phyloP scores from a whole-genome alignment of 1,140 invertebrate genomes.

The Papilio dardanus region DNA sequence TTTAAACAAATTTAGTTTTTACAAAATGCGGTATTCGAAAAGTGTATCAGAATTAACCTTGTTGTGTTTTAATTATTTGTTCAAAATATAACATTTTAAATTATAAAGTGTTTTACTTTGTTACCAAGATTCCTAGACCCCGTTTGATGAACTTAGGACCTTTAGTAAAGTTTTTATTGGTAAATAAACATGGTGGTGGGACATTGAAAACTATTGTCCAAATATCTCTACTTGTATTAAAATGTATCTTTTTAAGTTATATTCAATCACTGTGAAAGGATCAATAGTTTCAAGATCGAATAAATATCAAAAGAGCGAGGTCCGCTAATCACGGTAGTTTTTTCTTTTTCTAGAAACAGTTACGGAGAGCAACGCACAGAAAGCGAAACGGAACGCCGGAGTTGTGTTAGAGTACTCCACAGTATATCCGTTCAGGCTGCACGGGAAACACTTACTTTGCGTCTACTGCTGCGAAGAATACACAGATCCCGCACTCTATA shows the following conservation, averaged over 20 bases:
- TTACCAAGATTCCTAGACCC: too few relatives aligned
- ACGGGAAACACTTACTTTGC: constrained; percentile 61
- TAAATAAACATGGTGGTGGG: too few relatives aligned
- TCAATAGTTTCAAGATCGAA: background rate
- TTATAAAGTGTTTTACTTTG: background rate
- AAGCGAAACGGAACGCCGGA: constrained; percentile 70
- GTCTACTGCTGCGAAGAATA: constrained; percentile 73
- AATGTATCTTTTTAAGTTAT: background rate
- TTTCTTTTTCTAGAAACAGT: constrained; percentile 67
- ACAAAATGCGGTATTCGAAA: background rate
- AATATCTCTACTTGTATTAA: too few relatives aligned
- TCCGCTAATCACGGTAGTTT: constrained; percentile 50
- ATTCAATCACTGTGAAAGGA: background rate
- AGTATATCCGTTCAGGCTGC: constrained; percentile 69
- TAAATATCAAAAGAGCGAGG: constrained; percentile 31
- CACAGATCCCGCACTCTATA: constrained; percentile 51
- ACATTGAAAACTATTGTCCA: too few relatives aligned
- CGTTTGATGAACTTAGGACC: too few relatives aligned
- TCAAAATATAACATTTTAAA: background rate
- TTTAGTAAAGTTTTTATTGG: too few relatives aligned
- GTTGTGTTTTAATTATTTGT: constrained; percentile 20
- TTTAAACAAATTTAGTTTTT: background rate
- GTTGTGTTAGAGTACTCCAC: constrained; percentile 71
- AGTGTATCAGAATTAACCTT: background rate
- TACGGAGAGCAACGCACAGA: constrained; percentile 49